Evolutionary conservation across 1,140 invertebrate genomes (phyloP), one percentile per base, ranked within the genome.

Genomic region (Drosophila athabasca): DNA sequence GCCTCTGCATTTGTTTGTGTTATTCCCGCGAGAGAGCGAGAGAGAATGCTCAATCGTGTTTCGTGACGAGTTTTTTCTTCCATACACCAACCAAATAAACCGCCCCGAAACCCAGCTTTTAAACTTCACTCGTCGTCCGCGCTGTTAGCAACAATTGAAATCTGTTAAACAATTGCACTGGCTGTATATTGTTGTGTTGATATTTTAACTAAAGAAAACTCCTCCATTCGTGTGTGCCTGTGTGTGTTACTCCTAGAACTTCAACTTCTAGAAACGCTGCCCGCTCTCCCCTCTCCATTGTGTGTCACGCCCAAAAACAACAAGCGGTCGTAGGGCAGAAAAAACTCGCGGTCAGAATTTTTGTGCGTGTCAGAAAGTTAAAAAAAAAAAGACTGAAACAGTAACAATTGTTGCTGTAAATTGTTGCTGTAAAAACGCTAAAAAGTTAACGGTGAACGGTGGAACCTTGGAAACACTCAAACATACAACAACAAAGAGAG

Each of bases 281-380:
- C 22, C 8, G 1, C 26, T 15, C 8, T n/a, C 15, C 62, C 31
- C 31, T 73, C 68, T 53, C 59, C 64, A 71, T 70, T 77, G 58
- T 60, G 77, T 87, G 82, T 85, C 82, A 85, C 82, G 82, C 82
- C 82, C 82, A 85, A 85, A 73, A 46, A 80, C 29, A 70, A 78
- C 74, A 31, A 46, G 67, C 61, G 59, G 55, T 70, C 45, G 54
- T 46, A 31, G 22, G 24, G 24, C 9, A 11, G 29, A 48, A 67
- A 55, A 49, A 58, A 58, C 8, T 8, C 31, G 31, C 31, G 31
- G 59, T 58, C 31, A 53, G 50, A 74, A 66, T 57, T 66, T 65
- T 61, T 45, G 82, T 85, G 82, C 77, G 81, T 87, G 81, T 74
- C 60, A 62, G 57, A 66, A 66, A 73, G 26, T 29, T 55, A 43